Percentiles rank a stretch among this genome's conserved stretches.
Evolutionary conservation across 2,797 vertebrate species (phyloP).

Genomic region (Hyperoplus lanceolatus): DNA sequence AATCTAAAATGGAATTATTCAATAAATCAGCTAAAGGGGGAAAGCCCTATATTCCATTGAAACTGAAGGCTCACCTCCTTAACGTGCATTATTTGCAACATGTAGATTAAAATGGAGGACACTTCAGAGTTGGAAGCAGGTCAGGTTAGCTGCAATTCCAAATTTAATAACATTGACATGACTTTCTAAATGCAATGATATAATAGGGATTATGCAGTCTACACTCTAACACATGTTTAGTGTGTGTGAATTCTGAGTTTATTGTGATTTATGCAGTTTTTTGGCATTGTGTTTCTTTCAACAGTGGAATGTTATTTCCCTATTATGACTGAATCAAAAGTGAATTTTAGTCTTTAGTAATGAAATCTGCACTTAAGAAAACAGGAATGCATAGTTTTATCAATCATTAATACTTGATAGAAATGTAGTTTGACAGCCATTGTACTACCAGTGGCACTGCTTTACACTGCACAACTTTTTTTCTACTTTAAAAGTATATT

Average conservation of each 20-base stretch:
- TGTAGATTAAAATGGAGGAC: background rate
- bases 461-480: conserved; percentile 14
- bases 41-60: background rate
- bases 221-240: background rate
- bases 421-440: conserved; percentile 35
- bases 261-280: conserved; percentile 24
- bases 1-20: background rate
- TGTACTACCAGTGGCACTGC: conserved; percentile 6
- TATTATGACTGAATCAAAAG: background rate
- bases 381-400: conserved; percentile 43
- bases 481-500: conserved; percentile 22
- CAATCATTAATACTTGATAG: conserved; percentile 10
- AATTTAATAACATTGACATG: background rate
- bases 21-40: background rate
- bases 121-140: background rate
- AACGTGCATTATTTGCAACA: background rate
- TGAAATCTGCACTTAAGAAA: conserved; percentile 13
- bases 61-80: background rate
- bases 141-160: background rate
- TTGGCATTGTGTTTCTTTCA: conserved; percentile 3
- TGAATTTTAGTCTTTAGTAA: conserved; percentile 1
- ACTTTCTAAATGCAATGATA: background rate
- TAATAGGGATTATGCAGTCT: background rate
- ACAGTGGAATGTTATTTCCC: background rate
- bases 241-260: conserved; percentile 3